Conservation (phyloP, 2,797 vertebrate species). For the Allobates femoralis region DNA sequence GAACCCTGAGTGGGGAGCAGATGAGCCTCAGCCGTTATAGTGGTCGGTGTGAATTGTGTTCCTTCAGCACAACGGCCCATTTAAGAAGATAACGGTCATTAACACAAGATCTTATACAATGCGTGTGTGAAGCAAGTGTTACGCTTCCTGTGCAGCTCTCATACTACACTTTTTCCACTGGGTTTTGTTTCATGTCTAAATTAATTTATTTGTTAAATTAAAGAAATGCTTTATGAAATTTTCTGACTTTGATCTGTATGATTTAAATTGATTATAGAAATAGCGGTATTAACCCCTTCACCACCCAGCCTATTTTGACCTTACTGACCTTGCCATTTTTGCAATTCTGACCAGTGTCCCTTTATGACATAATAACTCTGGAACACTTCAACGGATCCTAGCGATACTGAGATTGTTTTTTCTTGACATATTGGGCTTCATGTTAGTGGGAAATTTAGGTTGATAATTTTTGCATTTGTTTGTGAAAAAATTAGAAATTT, state of each 20-base stretch:
- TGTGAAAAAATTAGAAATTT: too few species aligned
- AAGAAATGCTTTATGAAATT: constrained; percentile 33
- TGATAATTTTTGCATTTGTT: too few species aligned
- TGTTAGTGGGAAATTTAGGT: too few species aligned
- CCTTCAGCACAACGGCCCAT: neutral
- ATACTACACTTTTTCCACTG: neutral
- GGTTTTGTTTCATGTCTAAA: constrained; percentile 32
- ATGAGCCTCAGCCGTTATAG: constrained; percentile 2
- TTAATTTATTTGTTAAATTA: constrained; percentile 35
- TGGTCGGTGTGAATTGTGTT: neutral
- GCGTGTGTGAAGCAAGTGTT: neutral
- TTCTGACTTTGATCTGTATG: neutral
- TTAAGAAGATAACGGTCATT: neutral
- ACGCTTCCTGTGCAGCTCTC: neutral
- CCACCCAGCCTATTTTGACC: too few species aligned
- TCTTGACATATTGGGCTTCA: too few species aligned
- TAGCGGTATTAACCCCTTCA: too few species aligned
- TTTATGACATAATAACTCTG: too few species aligned
- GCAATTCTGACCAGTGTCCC: too few species aligned
- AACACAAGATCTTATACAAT: neutral
- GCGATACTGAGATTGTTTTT: too few species aligned
- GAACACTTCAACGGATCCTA: too few species aligned
- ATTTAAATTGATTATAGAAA: too few species aligned
- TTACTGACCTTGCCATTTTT: too few species aligned
- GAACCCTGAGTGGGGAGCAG: constrained; percentile 10